phyloP scores from a whole-genome alignment of 2,113 vertebrate species.

The Barnardius zonarius region DNA sequence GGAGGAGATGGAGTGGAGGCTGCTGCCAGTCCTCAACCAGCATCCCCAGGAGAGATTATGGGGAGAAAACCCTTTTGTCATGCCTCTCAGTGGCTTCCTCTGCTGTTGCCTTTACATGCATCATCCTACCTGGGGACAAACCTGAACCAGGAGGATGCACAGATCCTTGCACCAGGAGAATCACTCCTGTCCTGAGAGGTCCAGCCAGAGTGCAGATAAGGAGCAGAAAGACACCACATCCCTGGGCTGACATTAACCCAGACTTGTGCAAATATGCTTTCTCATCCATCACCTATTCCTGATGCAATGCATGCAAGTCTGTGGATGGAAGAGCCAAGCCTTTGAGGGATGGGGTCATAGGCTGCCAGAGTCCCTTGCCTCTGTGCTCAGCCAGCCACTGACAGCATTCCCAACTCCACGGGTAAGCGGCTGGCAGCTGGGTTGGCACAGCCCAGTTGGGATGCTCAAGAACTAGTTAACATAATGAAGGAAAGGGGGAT shows the following conservation, averaged over 20 bases:
- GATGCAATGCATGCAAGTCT: neutral
- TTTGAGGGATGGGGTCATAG: neutral
- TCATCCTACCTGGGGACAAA: neutral
- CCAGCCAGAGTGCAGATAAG: neutral
- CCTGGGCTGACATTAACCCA: neutral
- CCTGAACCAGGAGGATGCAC: neutral
- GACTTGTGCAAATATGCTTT: neutral
- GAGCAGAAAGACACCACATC: neutral
- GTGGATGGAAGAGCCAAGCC: neutral
- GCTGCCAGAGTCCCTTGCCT: neutral
- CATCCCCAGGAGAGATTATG: rapidly evolving
- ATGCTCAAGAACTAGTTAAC: neutral
- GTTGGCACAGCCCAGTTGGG: neutral
- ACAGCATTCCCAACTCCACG: rapidly evolving
- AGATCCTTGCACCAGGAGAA: neutral
- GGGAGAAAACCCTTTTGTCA: neutral
- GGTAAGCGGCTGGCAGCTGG: neutral
- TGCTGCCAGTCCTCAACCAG: neutral
- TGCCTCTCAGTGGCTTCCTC: rapidly evolving
- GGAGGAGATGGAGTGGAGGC: neutral
- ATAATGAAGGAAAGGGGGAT: neutral
- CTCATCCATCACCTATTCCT: neutral
- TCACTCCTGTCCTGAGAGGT: neutral
- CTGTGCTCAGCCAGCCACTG: neutral
- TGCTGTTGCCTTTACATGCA: neutral